A percentile compares a stretch with the other conserved stretches of the same genome.
Conservation (phyloP, 2,113 vertebrate genomes). For the Channa argus region DNA sequence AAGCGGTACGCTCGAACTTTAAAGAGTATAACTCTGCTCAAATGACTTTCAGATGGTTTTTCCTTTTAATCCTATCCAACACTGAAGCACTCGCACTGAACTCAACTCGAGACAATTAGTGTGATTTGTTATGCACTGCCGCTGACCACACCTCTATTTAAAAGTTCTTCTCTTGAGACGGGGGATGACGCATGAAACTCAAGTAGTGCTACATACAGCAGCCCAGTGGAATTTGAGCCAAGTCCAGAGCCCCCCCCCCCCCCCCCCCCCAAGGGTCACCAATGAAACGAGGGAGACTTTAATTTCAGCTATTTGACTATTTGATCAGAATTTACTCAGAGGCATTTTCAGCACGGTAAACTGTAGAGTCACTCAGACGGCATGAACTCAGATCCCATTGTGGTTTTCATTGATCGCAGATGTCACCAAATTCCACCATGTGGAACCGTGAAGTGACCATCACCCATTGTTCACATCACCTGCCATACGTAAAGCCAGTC, state of each 20-base stretch:
- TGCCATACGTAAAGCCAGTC: constrained; percentile 37
- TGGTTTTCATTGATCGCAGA: not conserved
- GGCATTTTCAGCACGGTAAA: not conserved
- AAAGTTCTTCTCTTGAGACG: constrained; percentile 28
- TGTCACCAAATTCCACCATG: not conserved
- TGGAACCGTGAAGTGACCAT: not conserved
- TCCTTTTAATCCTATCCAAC: constrained; percentile 40
- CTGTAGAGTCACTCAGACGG: not conserved
- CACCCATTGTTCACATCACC: constrained; percentile 5
- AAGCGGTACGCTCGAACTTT: not conserved
- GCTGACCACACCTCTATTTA: constrained; percentile 28
- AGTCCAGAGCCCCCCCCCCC: not conserved
- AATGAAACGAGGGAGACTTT: constrained; percentile 10
- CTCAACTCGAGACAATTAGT: constrained; percentile 32
- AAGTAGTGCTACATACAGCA: not conserved
- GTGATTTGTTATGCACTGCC: constrained; percentile 51
- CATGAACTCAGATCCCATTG: not conserved
- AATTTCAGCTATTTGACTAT: constrained; percentile 35
- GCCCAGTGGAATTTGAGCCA: constrained; percentile 1
- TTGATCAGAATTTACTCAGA: constrained; percentile 18
- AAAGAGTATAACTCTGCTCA: not conserved
- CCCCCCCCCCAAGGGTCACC: not conserved
- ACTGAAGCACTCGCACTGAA: not conserved
- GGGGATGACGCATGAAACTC: constrained; percentile 16
- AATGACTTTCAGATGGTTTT: constrained; percentile 34